Evolutionary conservation across 2,888 invertebrate genomes (phyloP), one percentile per base, ranked within the genome.

Genomic region (Cecidostiba fungosa): DNA sequence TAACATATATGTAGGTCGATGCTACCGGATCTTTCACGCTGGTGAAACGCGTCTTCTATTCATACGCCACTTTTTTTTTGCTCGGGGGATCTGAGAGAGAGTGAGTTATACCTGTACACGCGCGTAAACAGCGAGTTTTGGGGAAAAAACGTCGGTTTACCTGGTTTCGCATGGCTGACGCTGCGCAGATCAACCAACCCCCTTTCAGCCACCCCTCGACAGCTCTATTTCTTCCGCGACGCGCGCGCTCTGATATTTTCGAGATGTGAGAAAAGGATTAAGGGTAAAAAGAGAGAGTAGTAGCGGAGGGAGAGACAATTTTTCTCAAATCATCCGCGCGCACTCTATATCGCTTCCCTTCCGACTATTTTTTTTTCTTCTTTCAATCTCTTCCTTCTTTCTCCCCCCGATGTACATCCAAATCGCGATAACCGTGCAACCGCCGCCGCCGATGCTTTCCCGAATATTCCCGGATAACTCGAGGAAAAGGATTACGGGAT

Each of bases 211-310:
- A 82, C 50, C 85, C 77, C 66, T 62, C 70, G 50, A 26, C 29
- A 26, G 74, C 76, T 72, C 81, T 36, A 1, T 70, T 69, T 70
- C 77, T 76, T n/a, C 8, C 32, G 62, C n/a, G 66, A 66, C n/a
- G n/a, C n/a, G 14, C 43, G 43, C 39, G n/a, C 12, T 29, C 29
- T 54, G 39, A 29, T 85, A 86, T 84, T 90, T 89, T 88, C 85
- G 84, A 89, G 90, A 91, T 92, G 90, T 89, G 91, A 92, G 91
- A 91, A 92, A 92, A 92, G 92, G 92, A 92, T 92, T 92, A 91
- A 88, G 89, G 79, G 82, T 77, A 80, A 85, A 39, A 8, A 39
- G 39, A 6, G 84, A 47, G 59, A 80, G 86, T 76, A 70, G 32
- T 32, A 81, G 79, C 69, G 70, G 43, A 62, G 74, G 72, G 85